Evolutionary conservation across 2,888 invertebrate species (phyloP).

Genomic region (Parelbella ahira): DNA sequence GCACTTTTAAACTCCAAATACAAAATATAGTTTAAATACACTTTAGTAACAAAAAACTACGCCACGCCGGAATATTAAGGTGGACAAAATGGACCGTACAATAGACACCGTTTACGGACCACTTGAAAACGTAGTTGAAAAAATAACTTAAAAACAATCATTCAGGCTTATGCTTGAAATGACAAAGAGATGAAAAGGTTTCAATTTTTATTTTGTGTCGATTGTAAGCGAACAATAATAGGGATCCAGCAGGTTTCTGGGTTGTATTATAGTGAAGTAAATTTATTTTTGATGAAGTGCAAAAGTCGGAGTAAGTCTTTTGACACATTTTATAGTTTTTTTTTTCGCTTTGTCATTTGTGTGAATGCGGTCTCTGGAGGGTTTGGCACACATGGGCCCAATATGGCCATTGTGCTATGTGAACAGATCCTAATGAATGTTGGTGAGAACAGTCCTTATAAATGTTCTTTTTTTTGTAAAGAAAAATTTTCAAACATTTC

Average conservation of each 20-base stretch:
- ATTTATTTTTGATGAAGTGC: conserved; percentile 79
- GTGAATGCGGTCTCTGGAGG: conserved; percentile 55
- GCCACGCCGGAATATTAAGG: no score
- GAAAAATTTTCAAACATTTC: no score
- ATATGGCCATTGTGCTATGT: conserved; percentile 66
- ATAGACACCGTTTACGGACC: conserved; percentile 33
- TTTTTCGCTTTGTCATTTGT: conserved; percentile 58
- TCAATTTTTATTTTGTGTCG: conserved; percentile 41
- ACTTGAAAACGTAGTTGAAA: conserved; percentile 51
- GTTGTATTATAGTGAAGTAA: conserved; percentile 64
- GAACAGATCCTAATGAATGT: conserved; percentile 55
- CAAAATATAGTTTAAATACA: no score
- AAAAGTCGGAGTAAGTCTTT: conserved; percentile 66
- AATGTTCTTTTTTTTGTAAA: conserved; percentile 31
- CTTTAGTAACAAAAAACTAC: no score
- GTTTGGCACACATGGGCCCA: conserved; percentile 72
- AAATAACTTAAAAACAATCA: conserved; percentile 67
- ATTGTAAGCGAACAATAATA: conserved; percentile 49
- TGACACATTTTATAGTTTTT: conserved; percentile 49
- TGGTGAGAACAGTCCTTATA: conserved; percentile 48
- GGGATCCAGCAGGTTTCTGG: conserved; percentile 56
- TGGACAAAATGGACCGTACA: no score
- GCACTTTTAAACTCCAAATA: no score
- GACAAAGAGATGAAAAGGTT: conserved; percentile 50
- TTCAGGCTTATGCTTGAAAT: conserved; percentile 50